phyloP scores from a whole-genome alignment of 2,797 vertebrate genomes.

The Hephaestus fuliginosus region DNA sequence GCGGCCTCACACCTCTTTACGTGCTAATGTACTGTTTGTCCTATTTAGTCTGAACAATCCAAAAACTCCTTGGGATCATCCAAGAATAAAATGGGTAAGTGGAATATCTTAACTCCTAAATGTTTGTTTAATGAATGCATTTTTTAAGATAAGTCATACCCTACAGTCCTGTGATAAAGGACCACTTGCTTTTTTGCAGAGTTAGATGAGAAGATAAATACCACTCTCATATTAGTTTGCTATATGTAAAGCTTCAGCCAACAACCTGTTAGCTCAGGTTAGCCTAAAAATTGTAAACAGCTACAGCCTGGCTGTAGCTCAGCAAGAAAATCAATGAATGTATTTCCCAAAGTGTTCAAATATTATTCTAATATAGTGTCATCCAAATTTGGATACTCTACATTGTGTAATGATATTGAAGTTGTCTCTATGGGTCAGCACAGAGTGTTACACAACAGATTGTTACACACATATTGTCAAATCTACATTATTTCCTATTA shows the following conservation, averaged over 20 bases:
- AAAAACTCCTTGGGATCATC: conserved; percentile 77
- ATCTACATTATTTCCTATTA: neutral
- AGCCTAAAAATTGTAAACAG: neutral
- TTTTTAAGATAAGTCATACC: neutral
- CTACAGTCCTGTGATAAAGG: neutral
- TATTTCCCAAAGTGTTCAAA: neutral
- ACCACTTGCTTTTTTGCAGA: neutral
- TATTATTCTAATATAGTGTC: neutral
- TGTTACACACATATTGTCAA: neutral
- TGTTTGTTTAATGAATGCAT: neutral
- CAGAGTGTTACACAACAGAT: too few species aligned
- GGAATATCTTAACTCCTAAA: conserved; percentile 7
- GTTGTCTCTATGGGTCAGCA: neutral
- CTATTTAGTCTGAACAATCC: conserved; percentile 79
- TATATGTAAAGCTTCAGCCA: neutral
- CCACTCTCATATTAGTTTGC: neutral
- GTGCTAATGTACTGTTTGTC: conserved; percentile 39
- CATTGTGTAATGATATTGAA: neutral
- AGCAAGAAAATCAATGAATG: neutral
- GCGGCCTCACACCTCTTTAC: neutral
- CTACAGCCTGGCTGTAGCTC: neutral
- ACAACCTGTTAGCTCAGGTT: neutral
- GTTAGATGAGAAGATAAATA: neutral
- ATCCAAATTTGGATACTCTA: neutral
- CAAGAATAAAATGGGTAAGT: conserved; percentile 86